A percentile compares a stretch with the other conserved stretches of the same genome.
These are phyloP conservation scores for Palloptera scutellata DNA, from an alignment of 2,888 invertebrate species.

Conservation along the genomic window DNA sequence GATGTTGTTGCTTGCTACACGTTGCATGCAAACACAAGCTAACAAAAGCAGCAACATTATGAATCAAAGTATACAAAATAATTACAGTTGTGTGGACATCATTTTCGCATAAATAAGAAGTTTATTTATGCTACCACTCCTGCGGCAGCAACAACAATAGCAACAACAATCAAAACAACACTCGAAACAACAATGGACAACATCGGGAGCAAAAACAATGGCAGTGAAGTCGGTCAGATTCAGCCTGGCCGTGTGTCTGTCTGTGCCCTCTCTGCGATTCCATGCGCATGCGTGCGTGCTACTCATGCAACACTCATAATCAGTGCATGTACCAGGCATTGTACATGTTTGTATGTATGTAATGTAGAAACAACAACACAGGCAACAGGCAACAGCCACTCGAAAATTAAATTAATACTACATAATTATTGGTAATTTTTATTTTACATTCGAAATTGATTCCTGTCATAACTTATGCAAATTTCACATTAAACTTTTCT, in stretches of 20 bases:
- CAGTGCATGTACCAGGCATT: no score
- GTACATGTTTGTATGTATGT: not conserved
- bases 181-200: constrained; percentile 2
- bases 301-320: constrained; percentile 12
- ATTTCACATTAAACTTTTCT: constrained; percentile 32
- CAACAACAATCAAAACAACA: not conserved
- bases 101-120: constrained; percentile 43
- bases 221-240: no score
- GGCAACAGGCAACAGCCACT: constrained; percentile 20
- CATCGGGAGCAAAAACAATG: not conserved
- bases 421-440: constrained; percentile 44
- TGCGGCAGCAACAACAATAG: constrained; percentile 4
- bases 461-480: constrained; percentile 47
- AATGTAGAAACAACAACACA: constrained; percentile 19
- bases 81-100: constrained; percentile 44
- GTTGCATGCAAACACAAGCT: not conserved
- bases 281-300: constrained; percentile 21
- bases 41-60: constrained; percentile 13
- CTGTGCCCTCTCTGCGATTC: not conserved
- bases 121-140: constrained; percentile 37
- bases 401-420: constrained; percentile 46
- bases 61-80: constrained; percentile 27
- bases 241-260: no score
- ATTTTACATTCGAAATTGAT: constrained; percentile 43
- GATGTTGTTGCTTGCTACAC: not conserved